phyloP scores from a whole-genome alignment of 2,888 invertebrate genomes.

The Marronus borbonicus region DNA sequence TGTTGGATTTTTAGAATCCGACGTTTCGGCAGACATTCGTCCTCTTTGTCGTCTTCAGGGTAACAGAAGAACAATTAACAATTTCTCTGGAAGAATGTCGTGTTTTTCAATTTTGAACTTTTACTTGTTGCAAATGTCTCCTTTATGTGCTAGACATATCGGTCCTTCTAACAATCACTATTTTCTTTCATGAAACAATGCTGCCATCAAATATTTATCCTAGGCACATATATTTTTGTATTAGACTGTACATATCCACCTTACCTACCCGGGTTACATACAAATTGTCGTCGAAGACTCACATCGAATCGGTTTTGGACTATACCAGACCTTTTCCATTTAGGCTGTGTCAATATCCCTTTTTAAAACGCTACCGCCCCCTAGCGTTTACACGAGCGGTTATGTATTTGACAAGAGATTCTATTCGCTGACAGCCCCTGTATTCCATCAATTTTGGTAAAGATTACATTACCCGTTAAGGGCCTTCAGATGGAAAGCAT shows the following conservation, averaged over 20 bases:
- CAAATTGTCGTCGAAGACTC: neutral
- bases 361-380: neutral
- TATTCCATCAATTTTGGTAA: constrained; percentile 33
- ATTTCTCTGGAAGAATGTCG: no score
- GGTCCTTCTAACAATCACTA: no score
- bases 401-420: constrained; percentile 14
- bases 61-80: no score
- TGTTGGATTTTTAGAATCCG: no score
- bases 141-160: no score
- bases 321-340: constrained; percentile 18
- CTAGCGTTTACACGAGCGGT: constrained; percentile 29
- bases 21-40: no score
- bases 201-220: neutral
- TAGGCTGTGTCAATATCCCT: constrained; percentile 32
- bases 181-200: neutral
- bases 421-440: constrained; percentile 1
- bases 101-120: no score
- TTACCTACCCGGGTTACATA: neutral
- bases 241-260: neutral
- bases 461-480: constrained; percentile 31
- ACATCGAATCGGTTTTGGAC: constrained; percentile 19
- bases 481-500: constrained; percentile 33
- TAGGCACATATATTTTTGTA: neutral
- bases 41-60: no score
- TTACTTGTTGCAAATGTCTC: no score